Evolutionary conservation across 1,140 invertebrate species (phyloP).

Genomic region (Drosophila burlai): DNA sequence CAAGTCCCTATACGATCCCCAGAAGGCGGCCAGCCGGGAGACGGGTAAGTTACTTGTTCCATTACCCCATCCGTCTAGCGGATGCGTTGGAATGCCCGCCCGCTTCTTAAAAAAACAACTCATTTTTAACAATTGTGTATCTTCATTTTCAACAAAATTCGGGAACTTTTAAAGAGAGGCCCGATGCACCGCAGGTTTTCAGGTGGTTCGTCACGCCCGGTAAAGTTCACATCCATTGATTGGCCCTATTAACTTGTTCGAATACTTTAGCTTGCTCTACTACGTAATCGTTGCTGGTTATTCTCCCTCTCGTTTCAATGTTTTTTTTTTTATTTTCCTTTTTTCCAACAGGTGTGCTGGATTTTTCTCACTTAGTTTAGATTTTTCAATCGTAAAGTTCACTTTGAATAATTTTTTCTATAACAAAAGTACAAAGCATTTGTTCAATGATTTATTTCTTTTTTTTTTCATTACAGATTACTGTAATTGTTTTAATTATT

Average conservation of each 20-base stretch:
- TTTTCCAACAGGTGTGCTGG: slow-evolving; percentile 15
- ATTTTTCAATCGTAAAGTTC: neutral
- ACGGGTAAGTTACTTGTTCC: slow-evolving; percentile 64
- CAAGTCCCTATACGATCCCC: slow-evolving; percentile 74
- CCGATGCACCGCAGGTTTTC: slow-evolving; percentile 77
- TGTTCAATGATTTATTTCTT: neutral
- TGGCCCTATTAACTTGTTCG: slow-evolving; percentile 49
- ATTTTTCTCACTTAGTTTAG: slow-evolving; percentile 7
- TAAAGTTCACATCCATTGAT: slow-evolving; percentile 76
- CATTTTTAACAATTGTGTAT: slow-evolving; percentile 73
- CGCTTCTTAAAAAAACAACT: slow-evolving; percentile 30
- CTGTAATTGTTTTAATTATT: neutral
- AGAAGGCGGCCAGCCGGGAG: slow-evolving; percentile 65
- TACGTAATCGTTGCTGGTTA: slow-evolving; percentile 51
- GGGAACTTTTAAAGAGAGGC: slow-evolving; percentile 63
- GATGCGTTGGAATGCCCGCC: slow-evolving; percentile 23
- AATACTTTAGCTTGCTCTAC: slow-evolving; percentile 64
- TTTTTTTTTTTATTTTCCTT: slow-evolving; percentile 10
- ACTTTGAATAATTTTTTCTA: neutral
- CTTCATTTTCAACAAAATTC: slow-evolving; percentile 63
- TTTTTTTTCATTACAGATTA: neutral
- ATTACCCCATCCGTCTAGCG: slow-evolving; percentile 4
- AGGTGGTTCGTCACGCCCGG: slow-evolving; percentile 83
- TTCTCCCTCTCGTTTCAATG: slow-evolving; percentile 9
- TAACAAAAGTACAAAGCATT: neutral